These are phyloP conservation scores for Plagiodera versicolora DNA, from an alignment of 2,888 invertebrate species.

Conservation along the genomic window DNA sequence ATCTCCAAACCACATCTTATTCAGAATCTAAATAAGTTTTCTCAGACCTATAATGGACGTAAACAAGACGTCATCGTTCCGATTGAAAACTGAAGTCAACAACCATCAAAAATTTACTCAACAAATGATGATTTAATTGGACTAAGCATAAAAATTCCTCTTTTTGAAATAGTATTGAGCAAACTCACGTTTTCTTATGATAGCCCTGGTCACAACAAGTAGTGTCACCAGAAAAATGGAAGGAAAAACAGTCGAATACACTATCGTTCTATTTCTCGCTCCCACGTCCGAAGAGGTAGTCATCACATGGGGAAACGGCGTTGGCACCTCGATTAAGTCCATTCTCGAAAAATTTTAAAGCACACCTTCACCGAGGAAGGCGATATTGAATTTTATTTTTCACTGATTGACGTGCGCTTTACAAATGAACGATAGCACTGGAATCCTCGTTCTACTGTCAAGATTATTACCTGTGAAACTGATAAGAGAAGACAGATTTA, in stretches of 20 bases:
- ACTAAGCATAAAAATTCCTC: too few relatives aligned
- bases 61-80: too few relatives aligned
- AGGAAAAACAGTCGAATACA: neutral
- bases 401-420: neutral
- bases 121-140: too few relatives aligned
- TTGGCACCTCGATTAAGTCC: neutral
- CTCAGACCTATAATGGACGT: too few relatives aligned
- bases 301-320: neutral
- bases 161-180: too few relatives aligned
- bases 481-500: neutral
- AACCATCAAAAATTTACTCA: too few relatives aligned
- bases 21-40: too few relatives aligned
- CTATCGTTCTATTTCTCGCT: neutral
- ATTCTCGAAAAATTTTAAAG: neutral
- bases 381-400: neutral
- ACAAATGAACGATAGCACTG: neutral
- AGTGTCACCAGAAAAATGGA: neutral
- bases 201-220: neutral
- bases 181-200: neutral
- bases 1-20: too few relatives aligned
- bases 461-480: neutral
- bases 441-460: neutral
- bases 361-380: neutral
- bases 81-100: too few relatives aligned
- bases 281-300: neutral